phyloP scores from a whole-genome alignment of 37 sponge, comb jelly and placozoan species.

The Bolinopsis microptera region DNA sequence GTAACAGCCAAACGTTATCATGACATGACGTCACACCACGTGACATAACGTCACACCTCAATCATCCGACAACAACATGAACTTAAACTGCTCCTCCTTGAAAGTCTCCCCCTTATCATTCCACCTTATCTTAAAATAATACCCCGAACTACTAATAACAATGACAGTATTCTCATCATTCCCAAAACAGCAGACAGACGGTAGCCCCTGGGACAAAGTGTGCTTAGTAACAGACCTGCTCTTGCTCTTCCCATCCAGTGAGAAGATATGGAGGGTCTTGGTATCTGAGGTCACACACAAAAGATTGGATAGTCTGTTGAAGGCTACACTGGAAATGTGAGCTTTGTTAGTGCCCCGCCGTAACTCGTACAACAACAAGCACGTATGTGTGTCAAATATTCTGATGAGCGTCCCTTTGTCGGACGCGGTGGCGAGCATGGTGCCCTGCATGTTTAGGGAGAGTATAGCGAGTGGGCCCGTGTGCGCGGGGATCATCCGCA shows the following conservation, averaged over 20 bases:
- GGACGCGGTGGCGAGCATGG: conserved; percentile 52
- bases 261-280: conserved; percentile 47
- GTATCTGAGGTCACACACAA: conserved; percentile 9
- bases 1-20: too few relatives aligned
- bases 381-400: conserved; percentile 32
- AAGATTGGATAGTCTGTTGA: conserved; percentile 24
- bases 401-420: conserved; percentile 59
- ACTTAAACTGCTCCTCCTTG: conserved; percentile 62
- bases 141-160: neutral
- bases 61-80: conserved; percentile 43
- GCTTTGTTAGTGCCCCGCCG: conserved; percentile 52
- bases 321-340: neutral
- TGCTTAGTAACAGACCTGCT: conserved; percentile 4
- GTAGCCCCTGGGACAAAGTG: neutral
- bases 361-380: conserved; percentile 33
- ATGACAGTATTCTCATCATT: conserved; percentile 33
- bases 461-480: neutral
- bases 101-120: conserved; percentile 59
- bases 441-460: conserved; percentile 55
- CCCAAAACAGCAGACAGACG: conserved; percentile 51
- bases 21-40: too few relatives aligned
- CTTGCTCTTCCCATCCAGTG: conserved; percentile 41
- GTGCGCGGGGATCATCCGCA: conserved; percentile 60
- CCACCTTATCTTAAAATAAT: conserved; percentile 52
- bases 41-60: neutral